Evolutionary conservation across 1,140 invertebrate genomes (phyloP).

Genomic region (Diachasma alloeum): DNA sequence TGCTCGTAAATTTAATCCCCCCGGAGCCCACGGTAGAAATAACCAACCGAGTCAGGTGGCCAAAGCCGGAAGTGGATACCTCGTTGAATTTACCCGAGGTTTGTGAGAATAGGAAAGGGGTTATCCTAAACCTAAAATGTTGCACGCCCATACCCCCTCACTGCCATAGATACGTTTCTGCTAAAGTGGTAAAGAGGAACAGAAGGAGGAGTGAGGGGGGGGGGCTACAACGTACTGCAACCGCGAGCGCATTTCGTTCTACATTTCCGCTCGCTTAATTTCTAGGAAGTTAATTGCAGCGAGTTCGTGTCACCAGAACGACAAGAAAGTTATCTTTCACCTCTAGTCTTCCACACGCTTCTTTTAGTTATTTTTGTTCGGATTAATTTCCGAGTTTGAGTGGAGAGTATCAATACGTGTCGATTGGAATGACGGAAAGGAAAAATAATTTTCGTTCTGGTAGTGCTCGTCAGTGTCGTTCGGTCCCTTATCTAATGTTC

Average conservation of each 20-base stretch:
- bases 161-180: neutral
- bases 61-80: conserved; percentile 7
- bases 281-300: neutral
- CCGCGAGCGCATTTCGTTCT: conserved; percentile 1
- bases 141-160: neutral
- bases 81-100: conserved; percentile 18
- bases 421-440: too few relatives aligned
- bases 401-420: too few relatives aligned
- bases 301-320: neutral
- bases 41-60: conserved; percentile 18
- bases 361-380: neutral
- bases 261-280: conserved; percentile 12
- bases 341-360: neutral
- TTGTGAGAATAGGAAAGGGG: conserved; percentile 2
- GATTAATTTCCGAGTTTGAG: too few relatives aligned
- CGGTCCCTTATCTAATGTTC: too few relatives aligned
- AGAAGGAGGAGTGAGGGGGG: neutral
- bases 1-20: conserved; percentile 28
- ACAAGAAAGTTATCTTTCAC: neutral
- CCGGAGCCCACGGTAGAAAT: conserved; percentile 18
- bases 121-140: conserved; percentile 8
- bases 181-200: neutral
- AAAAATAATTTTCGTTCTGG: too few relatives aligned
- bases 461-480: too few relatives aligned
- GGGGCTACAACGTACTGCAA: neutral